phyloP scores from a whole-genome alignment of 2,797 vertebrate genomes.

The Sphenopsis melanotis region DNA sequence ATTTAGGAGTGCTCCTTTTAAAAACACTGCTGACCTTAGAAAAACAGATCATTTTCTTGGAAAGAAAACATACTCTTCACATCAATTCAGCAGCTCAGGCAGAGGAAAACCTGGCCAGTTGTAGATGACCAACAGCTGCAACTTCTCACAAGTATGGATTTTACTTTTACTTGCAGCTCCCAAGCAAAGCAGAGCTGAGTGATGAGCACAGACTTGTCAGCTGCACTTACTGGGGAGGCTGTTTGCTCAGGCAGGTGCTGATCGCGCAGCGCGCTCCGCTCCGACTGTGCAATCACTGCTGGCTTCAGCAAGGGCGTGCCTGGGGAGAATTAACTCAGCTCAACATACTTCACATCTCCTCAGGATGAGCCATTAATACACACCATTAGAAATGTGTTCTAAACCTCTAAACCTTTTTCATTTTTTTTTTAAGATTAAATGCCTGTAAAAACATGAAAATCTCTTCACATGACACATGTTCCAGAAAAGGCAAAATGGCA shows the following conservation, averaged over 20 bases:
- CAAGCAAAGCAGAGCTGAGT: neutral
- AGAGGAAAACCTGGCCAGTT: neutral
- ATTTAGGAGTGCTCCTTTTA: neutral
- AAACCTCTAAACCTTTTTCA: neutral
- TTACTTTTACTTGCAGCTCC: neutral
- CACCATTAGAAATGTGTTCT: neutral
- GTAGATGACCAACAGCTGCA: neutral
- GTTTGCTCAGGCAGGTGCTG: constrained; percentile 54
- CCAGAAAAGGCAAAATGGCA: neutral
- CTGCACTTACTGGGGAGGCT: constrained; percentile 63
- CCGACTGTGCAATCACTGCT: constrained; percentile 32
- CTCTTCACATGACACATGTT: neutral
- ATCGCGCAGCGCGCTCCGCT: constrained; percentile 69
- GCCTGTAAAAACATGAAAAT: neutral
- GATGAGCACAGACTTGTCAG: neutral
- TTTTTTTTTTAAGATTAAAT: rapidly evolving
- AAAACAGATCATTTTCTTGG: neutral
- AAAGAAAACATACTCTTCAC: neutral
- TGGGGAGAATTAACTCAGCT: constrained; percentile 53
- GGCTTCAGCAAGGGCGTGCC: constrained; percentile 42
- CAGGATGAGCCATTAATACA: neutral
- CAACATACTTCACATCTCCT: neutral
- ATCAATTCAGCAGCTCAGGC: neutral
- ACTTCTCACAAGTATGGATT: neutral
- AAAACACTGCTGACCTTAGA: neutral